phyloP scores from a whole-genome alignment of 2,888 invertebrate species.

The Eupithecia subfuscata region DNA sequence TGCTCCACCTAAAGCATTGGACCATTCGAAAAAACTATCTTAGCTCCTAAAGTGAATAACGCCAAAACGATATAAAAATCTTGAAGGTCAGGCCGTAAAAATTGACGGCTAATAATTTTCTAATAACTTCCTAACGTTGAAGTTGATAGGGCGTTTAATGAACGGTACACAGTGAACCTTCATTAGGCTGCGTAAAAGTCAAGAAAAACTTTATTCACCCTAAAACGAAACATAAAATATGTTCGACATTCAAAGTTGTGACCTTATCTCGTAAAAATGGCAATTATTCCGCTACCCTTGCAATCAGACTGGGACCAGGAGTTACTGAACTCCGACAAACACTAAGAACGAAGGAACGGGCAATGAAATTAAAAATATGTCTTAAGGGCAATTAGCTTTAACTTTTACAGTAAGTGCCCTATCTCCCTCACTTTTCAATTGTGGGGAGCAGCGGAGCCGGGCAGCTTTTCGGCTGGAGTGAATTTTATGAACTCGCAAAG shows the following conservation, averaged over 20 bases:
- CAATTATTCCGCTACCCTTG: constrained; percentile 79
- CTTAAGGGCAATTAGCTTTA: constrained; percentile 85
- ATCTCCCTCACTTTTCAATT: constrained; percentile 81
- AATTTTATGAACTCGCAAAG: constrained; percentile 80
- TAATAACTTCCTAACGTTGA: background rate
- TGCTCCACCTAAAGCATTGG: background rate
- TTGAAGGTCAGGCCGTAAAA: background rate
- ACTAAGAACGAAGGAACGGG: constrained; percentile 80
- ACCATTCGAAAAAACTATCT: background rate
- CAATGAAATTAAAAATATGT: constrained; percentile 86
- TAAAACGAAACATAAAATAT: constrained; percentile 71
- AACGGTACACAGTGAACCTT: constrained; percentile 33
- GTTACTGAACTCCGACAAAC: constrained; percentile 77
- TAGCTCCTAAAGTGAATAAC: background rate
- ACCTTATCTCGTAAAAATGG: constrained; percentile 82
- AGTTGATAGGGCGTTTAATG: constrained; percentile 23
- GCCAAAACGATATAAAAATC: background rate
- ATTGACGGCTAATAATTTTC: background rate
- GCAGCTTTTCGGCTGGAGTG: constrained; percentile 73
- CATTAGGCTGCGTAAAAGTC: constrained; percentile 37
- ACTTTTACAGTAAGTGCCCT: constrained; percentile 84
- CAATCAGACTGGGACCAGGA: constrained; percentile 63
- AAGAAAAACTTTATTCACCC: constrained; percentile 43
- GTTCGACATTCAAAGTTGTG: constrained; percentile 80
- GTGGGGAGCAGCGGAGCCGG: constrained; percentile 70